These are phyloP conservation scores for Panonychus citri DNA, from an alignment of 1,140 invertebrate genomes.

Conservation along the genomic window DNA sequence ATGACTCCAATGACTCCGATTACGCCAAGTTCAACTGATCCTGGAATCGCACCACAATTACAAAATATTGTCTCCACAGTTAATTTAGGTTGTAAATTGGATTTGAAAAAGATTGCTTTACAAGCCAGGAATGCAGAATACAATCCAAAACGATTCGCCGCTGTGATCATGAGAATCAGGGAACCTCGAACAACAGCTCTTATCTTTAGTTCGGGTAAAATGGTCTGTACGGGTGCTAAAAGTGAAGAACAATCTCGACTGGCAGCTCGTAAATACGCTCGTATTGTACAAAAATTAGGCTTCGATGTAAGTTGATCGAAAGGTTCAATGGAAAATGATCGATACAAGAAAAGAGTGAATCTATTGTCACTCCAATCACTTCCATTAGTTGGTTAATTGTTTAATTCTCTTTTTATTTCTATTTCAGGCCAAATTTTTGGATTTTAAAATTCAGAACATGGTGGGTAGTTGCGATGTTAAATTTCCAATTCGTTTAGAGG, in stretches of 20 bases:
- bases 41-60: slow-evolving; percentile 73
- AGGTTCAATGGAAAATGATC: neutral
- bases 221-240: slow-evolving; percentile 99
- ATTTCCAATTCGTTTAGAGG: slow-evolving; percentile 93
- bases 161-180: slow-evolving; percentile 97
- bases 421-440: slow-evolving; percentile 83
- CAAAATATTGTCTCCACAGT: slow-evolving; percentile 97
- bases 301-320: slow-evolving; percentile 44
- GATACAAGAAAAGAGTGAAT: neutral
- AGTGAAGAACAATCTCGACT: slow-evolving; percentile 91
- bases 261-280: slow-evolving; percentile 91
- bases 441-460: slow-evolving; percentile 99
- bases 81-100: slow-evolving; percentile 82
- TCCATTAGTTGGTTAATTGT: too few relatives aligned
- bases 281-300: slow-evolving; percentile 96
- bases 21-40: slow-evolving; percentile 65
- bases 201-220: slow-evolving; percentile 98
- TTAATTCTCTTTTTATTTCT: slow-evolving; percentile 11
- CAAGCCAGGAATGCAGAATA: slow-evolving; percentile 99
- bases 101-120: slow-evolving; percentile 89
- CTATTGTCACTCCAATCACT: neutral
- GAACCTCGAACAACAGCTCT: slow-evolving; percentile 94
- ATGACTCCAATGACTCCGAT: slow-evolving; percentile 60
- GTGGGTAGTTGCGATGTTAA: slow-evolving; percentile 98
- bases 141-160: slow-evolving; percentile 98